Base-by-base conservation (phyloP, 2,888 invertebrate species). In the Acanthosepion pharaonis region DNA sequence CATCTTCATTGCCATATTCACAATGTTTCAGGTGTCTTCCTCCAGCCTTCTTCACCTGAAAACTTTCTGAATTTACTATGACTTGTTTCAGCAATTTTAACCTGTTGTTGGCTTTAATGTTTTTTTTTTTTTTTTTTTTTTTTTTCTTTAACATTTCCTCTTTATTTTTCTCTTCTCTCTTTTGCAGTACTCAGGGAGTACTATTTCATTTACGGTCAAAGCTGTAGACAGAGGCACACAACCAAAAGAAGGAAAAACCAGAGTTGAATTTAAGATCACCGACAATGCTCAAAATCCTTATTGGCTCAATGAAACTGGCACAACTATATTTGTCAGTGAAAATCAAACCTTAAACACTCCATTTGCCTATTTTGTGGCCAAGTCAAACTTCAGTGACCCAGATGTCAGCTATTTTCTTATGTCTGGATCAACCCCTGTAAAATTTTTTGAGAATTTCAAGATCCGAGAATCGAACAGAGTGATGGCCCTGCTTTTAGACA, bases 401-500 rank as follows among this genome's bases (percentile, higher is more conserved):
- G 20, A 1, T 5, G 55, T 94, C 1, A 94, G 6, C 4, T 94
- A 33, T 55, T 94, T 53, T 64, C 48, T 94, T 15, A 48, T 92
- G 92, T 25, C 48, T 92, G 92, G 92, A 0, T 55, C 94, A 2
- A 23, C 28, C 5, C 42, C 55, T 23, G 28, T 25, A 25, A 55
- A 94, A 42, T 28, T 2, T 0, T 33, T 55, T 23, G 20, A 33
- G 15, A 33, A 55, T 23, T 94, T 94, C 64, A 42, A 59, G 15
- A 59, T 94, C 48, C 42, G 28, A 9, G 6, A 6, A 1, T 15
- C 20, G 0, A 28, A 28, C 3, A 20, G 25, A 5, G 59, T 33
- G 23, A 94, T 97, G 92, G 95, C 95, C 48, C 95, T 97, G 23
- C 95, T 95, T 33, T 95, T 97, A 91, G 95, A 96, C n/a, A 96